Conservation (phyloP, 2,797 vertebrate species). For the Allobates femoralis region DNA sequence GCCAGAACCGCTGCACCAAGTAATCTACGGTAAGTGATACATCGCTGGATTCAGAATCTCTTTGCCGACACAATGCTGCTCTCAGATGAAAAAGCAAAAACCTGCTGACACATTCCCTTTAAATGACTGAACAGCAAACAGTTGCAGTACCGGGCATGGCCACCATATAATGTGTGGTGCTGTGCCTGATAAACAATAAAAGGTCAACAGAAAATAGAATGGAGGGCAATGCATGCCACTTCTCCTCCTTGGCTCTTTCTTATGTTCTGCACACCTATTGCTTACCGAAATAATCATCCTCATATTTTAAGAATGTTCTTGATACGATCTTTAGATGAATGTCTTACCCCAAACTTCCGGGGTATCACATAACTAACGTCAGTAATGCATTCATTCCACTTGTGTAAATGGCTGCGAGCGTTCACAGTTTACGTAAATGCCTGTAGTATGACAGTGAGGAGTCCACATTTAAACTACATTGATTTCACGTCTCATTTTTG, state of each 20-base stretch:
- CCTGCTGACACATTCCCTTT: no score
- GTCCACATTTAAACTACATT: constrained; percentile 26
- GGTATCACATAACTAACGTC: neutral
- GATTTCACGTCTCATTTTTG: constrained; percentile 40
- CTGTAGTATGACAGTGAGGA: constrained; percentile 18
- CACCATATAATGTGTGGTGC: no score
- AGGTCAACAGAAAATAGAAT: neutral
- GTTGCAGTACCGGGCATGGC: no score
- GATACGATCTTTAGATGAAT: neutral
- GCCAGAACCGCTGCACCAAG: no score
- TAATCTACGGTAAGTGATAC: no score
- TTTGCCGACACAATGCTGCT: no score
- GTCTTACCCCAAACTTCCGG: constrained; percentile 17
- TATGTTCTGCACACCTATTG: neutral
- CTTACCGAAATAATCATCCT: neutral
- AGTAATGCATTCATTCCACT: neutral
- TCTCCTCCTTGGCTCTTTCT: no score
- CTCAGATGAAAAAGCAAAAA: no score
- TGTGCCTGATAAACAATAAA: no score
- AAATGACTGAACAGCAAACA: no score
- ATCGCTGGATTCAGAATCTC: no score
- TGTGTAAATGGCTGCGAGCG: neutral
- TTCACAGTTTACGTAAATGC: neutral
- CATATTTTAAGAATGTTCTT: neutral
- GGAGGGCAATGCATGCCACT: no score